Evolutionary conservation across 2,797 vertebrate species (phyloP).

Genomic region (Gadopsis bispinosus): DNA sequence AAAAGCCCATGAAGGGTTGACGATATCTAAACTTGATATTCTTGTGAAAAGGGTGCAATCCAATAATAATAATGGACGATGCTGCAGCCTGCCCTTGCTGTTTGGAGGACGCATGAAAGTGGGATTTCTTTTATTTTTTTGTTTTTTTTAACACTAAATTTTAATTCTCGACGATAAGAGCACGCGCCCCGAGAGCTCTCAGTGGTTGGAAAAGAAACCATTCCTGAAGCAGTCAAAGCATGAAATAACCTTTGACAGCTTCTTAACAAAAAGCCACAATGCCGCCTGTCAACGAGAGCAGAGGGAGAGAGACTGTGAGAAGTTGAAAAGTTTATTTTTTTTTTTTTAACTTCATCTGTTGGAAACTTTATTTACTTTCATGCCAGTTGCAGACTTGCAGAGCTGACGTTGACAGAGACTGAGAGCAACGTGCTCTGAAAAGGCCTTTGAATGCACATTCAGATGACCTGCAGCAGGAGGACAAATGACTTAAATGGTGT

Average conservation of each 20-base stretch:
- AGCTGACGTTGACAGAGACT: conserved; percentile 19
- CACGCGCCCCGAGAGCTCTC: not conserved
- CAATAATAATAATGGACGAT: not conserved
- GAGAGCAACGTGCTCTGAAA: conserved; percentile 21
- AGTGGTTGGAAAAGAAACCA: conserved; percentile 20
- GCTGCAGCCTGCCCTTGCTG: not conserved
- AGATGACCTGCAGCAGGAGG: not conserved
- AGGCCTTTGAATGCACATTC: conserved; percentile 4
- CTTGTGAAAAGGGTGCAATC: not conserved
- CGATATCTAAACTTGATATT: not conserved
- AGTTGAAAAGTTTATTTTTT: conserved; percentile 44
- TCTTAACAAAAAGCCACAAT: conserved; percentile 41
- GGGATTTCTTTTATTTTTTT: not conserved
- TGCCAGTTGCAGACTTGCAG: conserved; percentile 8
- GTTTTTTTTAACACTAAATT: not conserved
- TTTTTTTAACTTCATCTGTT: conserved; percentile 27
- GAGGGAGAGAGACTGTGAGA: not conserved
- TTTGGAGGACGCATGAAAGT: not conserved
- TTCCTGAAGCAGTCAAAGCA: conserved; percentile 35
- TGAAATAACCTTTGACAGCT: conserved; percentile 49
- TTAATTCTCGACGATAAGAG: not conserved
- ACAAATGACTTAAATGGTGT: not conserved
- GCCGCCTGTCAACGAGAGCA: conserved; percentile 1
- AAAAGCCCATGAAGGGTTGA: not conserved
- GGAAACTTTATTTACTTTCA: conserved; percentile 38